phyloP scores from a whole-genome alignment of 92 coral and sea anemone species.

The Pocillopora meandrina region DNA sequence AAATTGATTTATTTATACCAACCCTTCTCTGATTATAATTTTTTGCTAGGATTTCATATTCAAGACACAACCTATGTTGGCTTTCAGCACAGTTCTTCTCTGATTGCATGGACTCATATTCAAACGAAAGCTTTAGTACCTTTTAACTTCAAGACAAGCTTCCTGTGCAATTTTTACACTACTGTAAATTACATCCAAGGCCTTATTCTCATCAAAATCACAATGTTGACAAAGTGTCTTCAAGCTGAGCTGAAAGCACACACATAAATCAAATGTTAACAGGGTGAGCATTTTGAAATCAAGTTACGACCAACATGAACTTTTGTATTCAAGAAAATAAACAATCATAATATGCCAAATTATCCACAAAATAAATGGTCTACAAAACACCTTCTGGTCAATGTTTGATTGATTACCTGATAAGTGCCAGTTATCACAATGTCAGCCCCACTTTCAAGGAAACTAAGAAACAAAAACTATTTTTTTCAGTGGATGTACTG shows the following conservation, averaged over 20 bases:
- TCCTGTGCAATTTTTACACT: conserved; percentile 82
- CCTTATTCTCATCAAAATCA: conserved; percentile 60
- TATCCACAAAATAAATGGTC: no score
- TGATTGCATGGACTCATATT: no score
- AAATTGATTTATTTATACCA: no score
- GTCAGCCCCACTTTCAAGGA: conserved; percentile 86
- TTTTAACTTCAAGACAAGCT: conserved; percentile 62
- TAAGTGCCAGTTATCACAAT: conserved; percentile 78
- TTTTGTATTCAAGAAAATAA: no score
- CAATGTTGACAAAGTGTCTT: conserved; percentile 71
- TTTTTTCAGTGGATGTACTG: neutral
- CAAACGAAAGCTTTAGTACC: neutral
- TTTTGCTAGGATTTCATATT: no score
- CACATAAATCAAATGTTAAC: neutral
- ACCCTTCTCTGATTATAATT: no score
- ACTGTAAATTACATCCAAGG: conserved; percentile 57
- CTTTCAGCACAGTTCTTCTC: no score
- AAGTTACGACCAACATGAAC: no score
- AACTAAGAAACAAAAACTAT: conserved; percentile 33
- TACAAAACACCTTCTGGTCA: neutral
- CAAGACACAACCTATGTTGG: no score
- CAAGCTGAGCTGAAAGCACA: conserved; percentile 67
- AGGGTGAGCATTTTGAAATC: neutral
- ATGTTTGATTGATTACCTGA: conserved; percentile 58
- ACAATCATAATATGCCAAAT: no score